phyloP scores from a whole-genome alignment of 2,113 vertebrate species.

The Rhineura floridana region DNA sequence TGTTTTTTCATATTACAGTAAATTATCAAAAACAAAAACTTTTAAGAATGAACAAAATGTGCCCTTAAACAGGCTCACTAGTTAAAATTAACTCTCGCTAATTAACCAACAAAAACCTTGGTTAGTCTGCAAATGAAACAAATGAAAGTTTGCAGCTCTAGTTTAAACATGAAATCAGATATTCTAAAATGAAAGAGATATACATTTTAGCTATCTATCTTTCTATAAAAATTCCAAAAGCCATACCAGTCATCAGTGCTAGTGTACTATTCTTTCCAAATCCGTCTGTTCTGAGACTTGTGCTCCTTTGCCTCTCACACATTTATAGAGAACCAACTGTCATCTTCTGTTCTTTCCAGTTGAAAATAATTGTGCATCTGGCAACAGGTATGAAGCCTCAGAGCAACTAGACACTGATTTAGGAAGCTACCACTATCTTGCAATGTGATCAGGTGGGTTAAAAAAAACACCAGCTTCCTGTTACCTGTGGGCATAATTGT shows the following conservation, averaged over 20 bases:
- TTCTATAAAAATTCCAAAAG: neutral
- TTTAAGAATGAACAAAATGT: neutral
- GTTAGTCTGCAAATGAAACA: neutral
- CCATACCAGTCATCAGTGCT: neutral
- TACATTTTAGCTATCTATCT: neutral
- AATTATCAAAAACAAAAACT: neutral
- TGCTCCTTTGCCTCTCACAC: no score
- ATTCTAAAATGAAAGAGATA: neutral
- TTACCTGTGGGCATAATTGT: constrained; percentile 74
- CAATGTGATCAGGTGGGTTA: constrained; percentile 70
- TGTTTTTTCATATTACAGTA: neutral
- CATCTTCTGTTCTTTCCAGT: neutral
- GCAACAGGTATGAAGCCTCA: neutral
- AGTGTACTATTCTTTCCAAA: neutral
- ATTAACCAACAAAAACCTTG: neutral
- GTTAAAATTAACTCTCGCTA: neutral
- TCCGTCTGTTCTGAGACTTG: neutral
- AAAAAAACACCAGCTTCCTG: constrained; percentile 70
- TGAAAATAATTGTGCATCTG: neutral
- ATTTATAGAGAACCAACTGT: neutral
- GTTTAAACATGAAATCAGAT: neutral
- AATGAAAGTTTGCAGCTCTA: neutral
- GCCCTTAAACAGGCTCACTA: neutral
- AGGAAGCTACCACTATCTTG: constrained; percentile 72
- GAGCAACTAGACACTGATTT: constrained; percentile 68